Evolutionary conservation across 2,797 vertebrate genomes (phyloP).

Genomic region (Syngnathus rostellatus): DNA sequence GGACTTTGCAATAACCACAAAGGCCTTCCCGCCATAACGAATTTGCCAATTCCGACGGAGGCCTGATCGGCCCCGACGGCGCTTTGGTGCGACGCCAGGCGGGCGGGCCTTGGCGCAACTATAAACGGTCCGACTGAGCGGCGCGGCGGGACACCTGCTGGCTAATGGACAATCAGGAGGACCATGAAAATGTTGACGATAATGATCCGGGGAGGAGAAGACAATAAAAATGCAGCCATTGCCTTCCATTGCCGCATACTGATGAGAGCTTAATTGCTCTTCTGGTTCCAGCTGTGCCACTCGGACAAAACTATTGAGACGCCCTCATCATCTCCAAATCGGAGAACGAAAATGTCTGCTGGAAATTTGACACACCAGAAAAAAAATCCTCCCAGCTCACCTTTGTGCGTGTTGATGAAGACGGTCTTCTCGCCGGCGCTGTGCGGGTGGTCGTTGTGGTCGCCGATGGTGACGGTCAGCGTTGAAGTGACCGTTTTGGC

Average conservation of each 20-base stretch:
- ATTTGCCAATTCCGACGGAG: neutral
- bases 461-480: slow-evolving; percentile 75
- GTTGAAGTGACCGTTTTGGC: slow-evolving; percentile 72
- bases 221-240: neutral
- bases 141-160: neutral
- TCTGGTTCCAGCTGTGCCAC: neutral
- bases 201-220: neutral
- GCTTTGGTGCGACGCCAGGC: neutral
- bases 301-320: neutral
- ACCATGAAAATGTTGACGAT: slow-evolving; percentile 1
- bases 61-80: neutral
- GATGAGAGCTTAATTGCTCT: neutral
- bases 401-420: slow-evolving; percentile 72
- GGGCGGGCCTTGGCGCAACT: neutral
- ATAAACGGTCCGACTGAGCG: neutral
- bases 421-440: slow-evolving; percentile 71
- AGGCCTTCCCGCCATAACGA: neutral
- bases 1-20: neutral
- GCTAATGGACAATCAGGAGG: neutral
- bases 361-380: no score
- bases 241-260: neutral
- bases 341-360: neutral
- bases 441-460: slow-evolving; percentile 81
- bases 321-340: neutral
- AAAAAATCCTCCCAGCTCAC: slow-evolving; percentile 38